Conservation (phyloP, 2,113 vertebrate genomes). For the Machaerirhynchus nigripectus region DNA sequence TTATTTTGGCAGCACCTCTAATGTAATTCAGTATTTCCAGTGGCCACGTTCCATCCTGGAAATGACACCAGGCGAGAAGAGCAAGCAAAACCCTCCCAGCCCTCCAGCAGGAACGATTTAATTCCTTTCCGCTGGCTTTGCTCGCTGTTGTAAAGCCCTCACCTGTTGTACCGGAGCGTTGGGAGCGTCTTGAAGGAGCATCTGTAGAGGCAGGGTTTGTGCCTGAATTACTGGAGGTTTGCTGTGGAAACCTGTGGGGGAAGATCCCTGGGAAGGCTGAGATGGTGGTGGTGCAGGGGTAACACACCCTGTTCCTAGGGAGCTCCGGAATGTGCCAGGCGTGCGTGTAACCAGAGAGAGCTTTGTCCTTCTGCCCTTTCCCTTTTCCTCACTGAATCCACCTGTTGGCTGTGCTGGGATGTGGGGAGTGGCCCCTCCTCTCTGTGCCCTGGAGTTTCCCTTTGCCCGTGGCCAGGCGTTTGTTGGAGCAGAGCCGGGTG, state of each 20-base stretch:
- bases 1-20: background rate
- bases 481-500: background rate
- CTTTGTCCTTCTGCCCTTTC: background rate
- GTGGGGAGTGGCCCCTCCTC: background rate
- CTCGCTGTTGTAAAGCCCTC: background rate
- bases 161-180: background rate
- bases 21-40: conserved; percentile 20
- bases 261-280: background rate
- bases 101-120: background rate
- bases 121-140: background rate
- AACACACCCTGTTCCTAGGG: background rate
- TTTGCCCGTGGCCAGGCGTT: background rate
- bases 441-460: background rate
- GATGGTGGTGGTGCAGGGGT: background rate
- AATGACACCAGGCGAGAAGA: background rate
- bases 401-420: background rate
- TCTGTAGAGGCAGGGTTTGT: background rate
- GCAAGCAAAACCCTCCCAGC: background rate
- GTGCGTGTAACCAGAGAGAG: background rate
- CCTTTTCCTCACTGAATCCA: background rate
- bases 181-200: background rate
- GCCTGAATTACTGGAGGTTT: background rate
- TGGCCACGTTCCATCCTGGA: background rate
- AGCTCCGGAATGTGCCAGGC: background rate
- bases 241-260: background rate